Conservation (phyloP, 2,888 invertebrate species). For the Scelioninae gen. 1 region DNA sequence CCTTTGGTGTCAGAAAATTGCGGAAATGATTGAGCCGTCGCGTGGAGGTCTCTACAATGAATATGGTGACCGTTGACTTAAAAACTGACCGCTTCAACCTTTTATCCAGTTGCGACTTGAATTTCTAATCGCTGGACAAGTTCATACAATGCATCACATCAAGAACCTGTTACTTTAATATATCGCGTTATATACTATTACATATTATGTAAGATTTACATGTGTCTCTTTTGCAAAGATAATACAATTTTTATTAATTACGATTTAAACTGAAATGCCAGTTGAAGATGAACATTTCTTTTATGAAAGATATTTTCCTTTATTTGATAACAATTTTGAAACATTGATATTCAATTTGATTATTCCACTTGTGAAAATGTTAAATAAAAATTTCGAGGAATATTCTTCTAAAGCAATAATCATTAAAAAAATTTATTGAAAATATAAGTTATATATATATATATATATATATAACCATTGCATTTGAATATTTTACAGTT, state of each 20-base stretch:
- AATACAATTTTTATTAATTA: background rate
- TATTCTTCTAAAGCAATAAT: no score
- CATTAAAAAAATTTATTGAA: no score
- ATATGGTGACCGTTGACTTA: conserved; percentile 79
- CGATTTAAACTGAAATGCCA: no score
- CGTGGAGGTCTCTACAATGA: conserved; percentile 64
- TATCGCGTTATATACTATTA: conserved; percentile 76
- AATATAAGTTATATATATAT: no score
- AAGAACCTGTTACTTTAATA: conserved; percentile 75
- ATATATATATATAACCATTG: no score
- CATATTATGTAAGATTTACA: conserved; percentile 53
- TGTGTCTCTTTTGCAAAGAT: conserved; percentile 46
- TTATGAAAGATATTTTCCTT: no score
- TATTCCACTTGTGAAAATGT: no score
- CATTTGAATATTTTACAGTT: conserved; percentile 3
- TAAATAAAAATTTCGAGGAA: no score
- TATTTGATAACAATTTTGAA: no score
- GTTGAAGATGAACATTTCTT: no score
- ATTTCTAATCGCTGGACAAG: conserved; percentile 81
- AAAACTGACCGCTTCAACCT: conserved; percentile 74
- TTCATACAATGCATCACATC: conserved; percentile 75
- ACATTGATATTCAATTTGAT: no score
- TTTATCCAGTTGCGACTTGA: conserved; percentile 79
- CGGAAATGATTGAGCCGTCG: conserved; percentile 72
- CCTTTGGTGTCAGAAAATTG: conserved; percentile 67